phyloP scores from a whole-genome alignment of 1,140 invertebrate species.

The Sminthurides bifidus region DNA sequence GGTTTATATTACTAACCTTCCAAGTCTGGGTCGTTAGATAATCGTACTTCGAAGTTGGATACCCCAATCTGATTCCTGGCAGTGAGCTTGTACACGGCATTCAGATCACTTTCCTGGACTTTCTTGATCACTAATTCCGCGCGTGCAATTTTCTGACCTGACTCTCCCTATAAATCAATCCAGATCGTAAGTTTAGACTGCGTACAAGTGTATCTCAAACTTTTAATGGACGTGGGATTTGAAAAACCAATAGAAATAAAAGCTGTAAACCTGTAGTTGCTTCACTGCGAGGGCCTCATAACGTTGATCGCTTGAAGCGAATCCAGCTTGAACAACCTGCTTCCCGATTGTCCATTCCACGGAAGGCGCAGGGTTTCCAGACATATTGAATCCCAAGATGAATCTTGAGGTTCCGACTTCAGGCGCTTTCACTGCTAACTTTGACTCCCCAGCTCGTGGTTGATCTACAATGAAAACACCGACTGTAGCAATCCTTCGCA shows the following conservation, averaged over 20 bases:
- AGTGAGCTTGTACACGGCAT: slow-evolving; percentile 11
- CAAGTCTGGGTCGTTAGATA: slow-evolving; percentile 16
- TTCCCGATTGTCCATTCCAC: slow-evolving; percentile 8
- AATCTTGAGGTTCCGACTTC: slow-evolving; percentile 12
- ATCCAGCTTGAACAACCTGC: background rate
- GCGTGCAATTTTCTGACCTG: background rate
- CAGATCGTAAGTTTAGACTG: background rate
- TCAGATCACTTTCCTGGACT: slow-evolving; percentile 25
- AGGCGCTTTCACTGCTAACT: slow-evolving; percentile 8
- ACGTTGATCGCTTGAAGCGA: background rate
- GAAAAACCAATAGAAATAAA: background rate
- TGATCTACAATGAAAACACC: slow-evolving; percentile 8
- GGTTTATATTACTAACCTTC: background rate
- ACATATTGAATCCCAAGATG: slow-evolving; percentile 22
- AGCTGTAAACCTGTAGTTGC: background rate
- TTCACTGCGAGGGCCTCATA: background rate
- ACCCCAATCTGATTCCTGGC: slow-evolving; percentile 13
- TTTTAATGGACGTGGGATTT: background rate
- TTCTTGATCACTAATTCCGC: slow-evolving; percentile 9
- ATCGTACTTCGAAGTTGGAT: slow-evolving; percentile 8
- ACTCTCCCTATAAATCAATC: background rate
- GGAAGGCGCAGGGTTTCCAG: slow-evolving; percentile 23
- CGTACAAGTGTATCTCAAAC: background rate
- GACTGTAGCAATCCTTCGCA: background rate
- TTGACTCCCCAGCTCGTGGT: slow-evolving; percentile 11